A percentile compares a stretch with the other conserved stretches of the same genome.
Conservation (phyloP, 2,888 invertebrate genomes). For the Stratiomys singularior region DNA sequence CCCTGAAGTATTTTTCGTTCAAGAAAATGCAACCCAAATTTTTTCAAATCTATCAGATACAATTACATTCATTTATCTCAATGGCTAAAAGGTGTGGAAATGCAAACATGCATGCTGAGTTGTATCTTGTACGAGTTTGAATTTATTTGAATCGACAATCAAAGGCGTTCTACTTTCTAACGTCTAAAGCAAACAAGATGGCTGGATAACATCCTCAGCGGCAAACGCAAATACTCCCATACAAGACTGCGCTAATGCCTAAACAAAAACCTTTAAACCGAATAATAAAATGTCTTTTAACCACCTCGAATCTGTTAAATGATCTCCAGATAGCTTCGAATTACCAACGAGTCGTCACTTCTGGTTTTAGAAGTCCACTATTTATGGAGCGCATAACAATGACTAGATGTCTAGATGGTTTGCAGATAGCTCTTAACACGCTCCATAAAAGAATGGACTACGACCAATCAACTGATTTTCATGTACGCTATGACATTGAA, state of each 20-base stretch:
- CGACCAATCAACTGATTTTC: conserved; percentile 16
- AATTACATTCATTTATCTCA: too few relatives aligned
- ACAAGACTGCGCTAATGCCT: background rate
- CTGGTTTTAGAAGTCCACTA: background rate
- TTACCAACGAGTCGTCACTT: conserved; percentile 14
- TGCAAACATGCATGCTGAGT: too few relatives aligned
- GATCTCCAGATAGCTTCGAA: background rate
- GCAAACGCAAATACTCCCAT: background rate
- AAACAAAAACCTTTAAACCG: too few relatives aligned
- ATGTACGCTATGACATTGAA: conserved; percentile 7
- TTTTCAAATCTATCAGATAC: too few relatives aligned
- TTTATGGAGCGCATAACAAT: conserved; percentile 28
- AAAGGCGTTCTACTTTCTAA: background rate
- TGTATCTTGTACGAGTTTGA: too few relatives aligned
- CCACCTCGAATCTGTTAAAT: background rate
- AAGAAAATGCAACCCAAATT: too few relatives aligned
- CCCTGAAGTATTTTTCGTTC: too few relatives aligned
- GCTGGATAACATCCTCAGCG: background rate
- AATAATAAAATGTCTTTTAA: too few relatives aligned
- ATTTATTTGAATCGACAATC: too few relatives aligned
- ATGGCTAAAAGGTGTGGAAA: too few relatives aligned
- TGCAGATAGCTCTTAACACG: conserved; percentile 21
- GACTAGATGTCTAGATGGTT: background rate
- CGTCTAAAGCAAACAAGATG: background rate
- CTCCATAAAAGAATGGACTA: conserved; percentile 10